Conservation (phyloP, 2,797 vertebrate species). For the Myotis pilosus region DNA sequence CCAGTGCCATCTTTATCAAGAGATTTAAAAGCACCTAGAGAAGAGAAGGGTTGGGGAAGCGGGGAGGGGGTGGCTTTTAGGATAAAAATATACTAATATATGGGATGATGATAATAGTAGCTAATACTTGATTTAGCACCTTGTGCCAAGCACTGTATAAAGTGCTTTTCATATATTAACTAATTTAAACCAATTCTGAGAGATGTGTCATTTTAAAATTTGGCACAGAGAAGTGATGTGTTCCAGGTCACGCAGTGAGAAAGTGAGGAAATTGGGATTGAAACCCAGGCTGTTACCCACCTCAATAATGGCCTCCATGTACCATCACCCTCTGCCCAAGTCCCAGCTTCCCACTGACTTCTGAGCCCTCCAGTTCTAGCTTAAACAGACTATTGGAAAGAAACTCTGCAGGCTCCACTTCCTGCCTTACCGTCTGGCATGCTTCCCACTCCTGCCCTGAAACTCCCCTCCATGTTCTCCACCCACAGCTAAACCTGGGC, state of each 20-base stretch:
- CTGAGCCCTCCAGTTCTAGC: not conserved
- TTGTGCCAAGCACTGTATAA: not conserved
- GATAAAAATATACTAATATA: not conserved
- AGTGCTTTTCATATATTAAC: not conserved
- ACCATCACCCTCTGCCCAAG: not conserved
- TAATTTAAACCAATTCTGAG: not conserved
- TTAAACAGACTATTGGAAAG: not conserved
- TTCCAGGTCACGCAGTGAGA: not conserved
- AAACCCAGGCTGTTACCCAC: not conserved
- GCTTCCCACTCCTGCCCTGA: not conserved
- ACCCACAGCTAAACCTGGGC: not conserved
- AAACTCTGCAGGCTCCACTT: not conserved
- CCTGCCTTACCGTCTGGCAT: not conserved
- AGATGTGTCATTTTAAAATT: not conserved
- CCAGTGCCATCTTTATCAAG: conserved; percentile 89
- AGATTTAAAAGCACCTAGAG: conserved; percentile 90
- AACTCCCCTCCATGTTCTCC: not conserved
- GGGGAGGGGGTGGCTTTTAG: not conserved
- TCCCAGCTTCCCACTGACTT: not conserved
- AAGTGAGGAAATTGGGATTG: not conserved
- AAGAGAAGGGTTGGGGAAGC: not conserved
- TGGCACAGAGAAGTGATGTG: not conserved
- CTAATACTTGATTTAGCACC: not conserved
- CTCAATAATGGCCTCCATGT: not conserved
- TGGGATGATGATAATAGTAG: not conserved